Evolutionary conservation across 2,797 vertebrate species (phyloP).

Genomic region (Malurus splendens): DNA sequence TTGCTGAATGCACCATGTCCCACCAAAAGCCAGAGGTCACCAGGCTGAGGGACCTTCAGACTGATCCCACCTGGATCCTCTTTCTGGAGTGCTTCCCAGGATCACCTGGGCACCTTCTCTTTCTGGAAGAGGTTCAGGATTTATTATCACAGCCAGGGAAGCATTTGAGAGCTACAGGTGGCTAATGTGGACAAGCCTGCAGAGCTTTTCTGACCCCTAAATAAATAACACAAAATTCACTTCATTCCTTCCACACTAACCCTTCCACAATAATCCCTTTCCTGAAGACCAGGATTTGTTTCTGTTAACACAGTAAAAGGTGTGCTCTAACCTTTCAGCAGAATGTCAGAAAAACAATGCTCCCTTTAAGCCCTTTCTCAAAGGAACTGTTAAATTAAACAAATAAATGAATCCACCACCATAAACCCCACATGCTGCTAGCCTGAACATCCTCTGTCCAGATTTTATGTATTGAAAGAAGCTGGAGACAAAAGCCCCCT

Average conservation of each 20-base stretch:
- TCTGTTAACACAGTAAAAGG: neutral
- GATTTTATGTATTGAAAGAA: neutral
- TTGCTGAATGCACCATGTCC: accelerated
- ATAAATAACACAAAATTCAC: neutral
- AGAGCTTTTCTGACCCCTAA: neutral
- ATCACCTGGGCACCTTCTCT: neutral
- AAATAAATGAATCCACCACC: neutral
- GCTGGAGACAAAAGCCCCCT: neutral
- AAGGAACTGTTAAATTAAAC: neutral
- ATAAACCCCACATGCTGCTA: neutral
- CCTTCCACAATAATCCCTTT: neutral
- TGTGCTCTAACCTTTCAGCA: neutral
- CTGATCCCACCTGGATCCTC: neutral
- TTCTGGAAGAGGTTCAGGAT: neutral
- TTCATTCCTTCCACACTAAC: neutral
- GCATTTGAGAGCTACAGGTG: neutral
- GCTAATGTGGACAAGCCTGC: neutral
- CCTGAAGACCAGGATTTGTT: neutral
- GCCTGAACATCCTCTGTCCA: neutral
- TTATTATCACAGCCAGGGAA: neutral
- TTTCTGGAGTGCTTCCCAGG: neutral
- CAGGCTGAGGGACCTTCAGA: neutral
- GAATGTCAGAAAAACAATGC: neutral
- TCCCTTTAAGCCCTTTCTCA: neutral
- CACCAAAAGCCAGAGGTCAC: neutral